These are phyloP conservation scores for Hermodice carunculata DNA, from an alignment of 2,888 invertebrate species.

Conservation along the genomic window DNA sequence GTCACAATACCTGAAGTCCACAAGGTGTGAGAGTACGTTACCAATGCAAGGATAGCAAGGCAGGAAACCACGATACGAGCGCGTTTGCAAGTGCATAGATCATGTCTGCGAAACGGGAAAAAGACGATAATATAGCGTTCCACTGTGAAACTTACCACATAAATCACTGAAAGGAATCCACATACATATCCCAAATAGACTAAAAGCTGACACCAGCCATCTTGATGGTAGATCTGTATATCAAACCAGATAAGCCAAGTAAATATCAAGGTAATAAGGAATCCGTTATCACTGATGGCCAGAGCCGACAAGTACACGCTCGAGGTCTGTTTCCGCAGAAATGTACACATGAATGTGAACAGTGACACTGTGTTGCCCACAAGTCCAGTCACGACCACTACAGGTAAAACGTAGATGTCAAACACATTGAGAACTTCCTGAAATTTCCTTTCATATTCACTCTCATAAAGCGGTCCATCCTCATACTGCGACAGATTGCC, in stretches of 20 bases:
- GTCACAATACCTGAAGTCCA: not conserved
- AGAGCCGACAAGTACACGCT: slow-evolving; percentile 2
- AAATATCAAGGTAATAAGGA: not conserved
- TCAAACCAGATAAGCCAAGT: slow-evolving; percentile 8
- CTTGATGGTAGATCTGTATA: slow-evolving; percentile 1
- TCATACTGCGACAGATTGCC: too few relatives aligned
- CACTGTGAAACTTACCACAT: slow-evolving; percentile 8
- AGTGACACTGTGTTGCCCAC: slow-evolving; percentile 5
- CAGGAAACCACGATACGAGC: not conserved
- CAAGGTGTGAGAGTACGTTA: not conserved
- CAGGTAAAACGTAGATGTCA: not conserved
- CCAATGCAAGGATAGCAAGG: not conserved
- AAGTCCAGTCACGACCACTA: not conserved
- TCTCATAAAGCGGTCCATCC: too few relatives aligned
- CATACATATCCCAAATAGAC: not conserved
- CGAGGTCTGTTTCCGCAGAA: not conserved
- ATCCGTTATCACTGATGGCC: slow-evolving; percentile 9
- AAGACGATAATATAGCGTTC: slow-evolving; percentile 7
- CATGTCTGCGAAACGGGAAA: not conserved
- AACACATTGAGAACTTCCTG: not conserved
- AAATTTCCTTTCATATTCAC: too few relatives aligned
- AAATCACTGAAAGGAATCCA: slow-evolving; percentile 7
- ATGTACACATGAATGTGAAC: not conserved
- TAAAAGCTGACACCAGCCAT: slow-evolving; percentile 1
- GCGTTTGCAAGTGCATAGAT: not conserved